These are phyloP conservation scores for Arion vulgaris DNA, from an alignment of 1,140 invertebrate genomes.

Conservation along the genomic window DNA sequence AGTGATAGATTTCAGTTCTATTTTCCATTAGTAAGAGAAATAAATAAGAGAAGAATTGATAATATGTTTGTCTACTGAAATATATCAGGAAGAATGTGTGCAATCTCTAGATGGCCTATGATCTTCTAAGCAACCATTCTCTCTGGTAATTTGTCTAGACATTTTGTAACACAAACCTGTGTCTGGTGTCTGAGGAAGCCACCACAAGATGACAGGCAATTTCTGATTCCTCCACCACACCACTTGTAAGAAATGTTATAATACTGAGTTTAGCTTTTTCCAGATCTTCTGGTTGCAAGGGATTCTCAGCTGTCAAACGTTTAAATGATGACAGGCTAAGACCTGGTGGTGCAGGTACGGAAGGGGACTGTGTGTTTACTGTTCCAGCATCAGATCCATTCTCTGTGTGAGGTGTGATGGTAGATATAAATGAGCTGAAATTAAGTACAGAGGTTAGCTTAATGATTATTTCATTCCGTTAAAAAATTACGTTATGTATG, in stretches of 20 bases:
- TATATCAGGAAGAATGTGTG: too few relatives aligned
- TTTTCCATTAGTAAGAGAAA: too few relatives aligned
- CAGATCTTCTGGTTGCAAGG: constrained; percentile 85
- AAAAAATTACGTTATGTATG: too few relatives aligned
- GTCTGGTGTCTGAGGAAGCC: constrained; percentile 87
- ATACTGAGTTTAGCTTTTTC: constrained; percentile 87
- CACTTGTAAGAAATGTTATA: constrained; percentile 85
- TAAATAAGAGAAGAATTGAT: too few relatives aligned
- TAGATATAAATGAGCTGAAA: constrained; percentile 42
- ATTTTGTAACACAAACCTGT: constrained; percentile 58
- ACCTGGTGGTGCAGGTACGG: constrained; percentile 78
- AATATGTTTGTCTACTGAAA: too few relatives aligned
- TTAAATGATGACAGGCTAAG: constrained; percentile 86
- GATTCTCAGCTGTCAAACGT: constrained; percentile 83
- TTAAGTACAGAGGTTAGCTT: neutral
- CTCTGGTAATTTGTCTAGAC: too few relatives aligned
- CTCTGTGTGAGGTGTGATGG: neutral
- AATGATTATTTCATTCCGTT: too few relatives aligned
- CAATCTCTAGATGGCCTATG: too few relatives aligned
- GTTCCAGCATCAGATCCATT: neutral
- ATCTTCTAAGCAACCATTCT: too few relatives aligned
- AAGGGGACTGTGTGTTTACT: constrained; percentile 33
- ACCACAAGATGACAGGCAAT: constrained; percentile 85
- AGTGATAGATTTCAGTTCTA: too few relatives aligned
- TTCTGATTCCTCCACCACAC: constrained; percentile 83